A percentile compares a stretch with the other conserved stretches of the same genome.
phyloP scores from a whole-genome alignment of 1,140 invertebrate genomes.

The Ceratosolen fusciceps region DNA sequence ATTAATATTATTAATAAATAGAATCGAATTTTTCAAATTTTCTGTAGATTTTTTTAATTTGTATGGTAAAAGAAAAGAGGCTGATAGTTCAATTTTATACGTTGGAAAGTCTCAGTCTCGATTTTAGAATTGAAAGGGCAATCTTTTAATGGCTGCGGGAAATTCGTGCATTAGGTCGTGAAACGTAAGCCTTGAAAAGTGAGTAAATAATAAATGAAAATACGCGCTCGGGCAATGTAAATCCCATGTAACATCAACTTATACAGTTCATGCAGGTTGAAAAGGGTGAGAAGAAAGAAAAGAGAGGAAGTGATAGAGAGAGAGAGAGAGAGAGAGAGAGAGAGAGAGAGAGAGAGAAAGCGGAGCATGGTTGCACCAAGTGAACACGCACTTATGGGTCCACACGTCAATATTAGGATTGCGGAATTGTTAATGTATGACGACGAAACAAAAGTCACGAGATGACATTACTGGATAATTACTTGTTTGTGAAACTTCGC shows the following conservation, averaged over 20 bases:
- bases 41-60: too few relatives aligned
- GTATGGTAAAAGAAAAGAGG: not conserved
- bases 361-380: not conserved
- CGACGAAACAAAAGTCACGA: constrained; percentile 36
- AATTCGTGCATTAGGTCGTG: not conserved
- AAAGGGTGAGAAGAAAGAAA: not conserved
- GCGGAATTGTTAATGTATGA: constrained; percentile 40
- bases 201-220: constrained; percentile 37
- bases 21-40: too few relatives aligned
- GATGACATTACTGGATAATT: constrained; percentile 39
- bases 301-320: too few relatives aligned
- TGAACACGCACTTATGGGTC: constrained; percentile 31
- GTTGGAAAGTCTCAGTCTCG: not conserved
- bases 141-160: constrained; percentile 11
- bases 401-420: constrained; percentile 36
- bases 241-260: too few relatives aligned
- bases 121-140: constrained; percentile 10
- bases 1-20: too few relatives aligned
- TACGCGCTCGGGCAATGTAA: not conserved
- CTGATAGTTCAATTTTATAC: not conserved
- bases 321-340: not conserved
- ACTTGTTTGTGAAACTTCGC: constrained; percentile 39
- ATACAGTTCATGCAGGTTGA: too few relatives aligned
- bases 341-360: not conserved
- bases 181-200: not conserved